phyloP scores from a whole-genome alignment of 23 tunicate species.

The Trididemnum miniatum region DNA sequence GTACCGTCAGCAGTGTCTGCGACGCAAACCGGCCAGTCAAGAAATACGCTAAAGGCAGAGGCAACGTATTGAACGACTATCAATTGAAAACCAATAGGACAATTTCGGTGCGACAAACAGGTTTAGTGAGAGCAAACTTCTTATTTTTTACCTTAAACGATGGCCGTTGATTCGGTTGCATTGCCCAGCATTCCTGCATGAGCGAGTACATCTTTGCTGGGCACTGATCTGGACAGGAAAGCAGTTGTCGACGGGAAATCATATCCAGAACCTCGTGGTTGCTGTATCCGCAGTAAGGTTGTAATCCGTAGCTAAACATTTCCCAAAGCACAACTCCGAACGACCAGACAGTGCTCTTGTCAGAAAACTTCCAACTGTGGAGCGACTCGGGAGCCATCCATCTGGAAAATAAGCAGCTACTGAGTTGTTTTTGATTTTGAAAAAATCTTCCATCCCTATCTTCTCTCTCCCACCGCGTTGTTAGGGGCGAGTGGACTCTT shows the following conservation, averaged over 20 bases:
- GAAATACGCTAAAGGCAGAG: no score
- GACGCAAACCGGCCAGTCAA: no score
- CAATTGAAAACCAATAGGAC: no score
- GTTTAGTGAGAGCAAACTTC: no score
- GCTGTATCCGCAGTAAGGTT: conserved; percentile 94
- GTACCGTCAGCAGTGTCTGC: no score
- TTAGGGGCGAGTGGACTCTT: no score
- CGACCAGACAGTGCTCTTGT: conserved; percentile 85
- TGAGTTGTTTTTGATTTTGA: no score
- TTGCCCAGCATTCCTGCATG: conserved; percentile 91
- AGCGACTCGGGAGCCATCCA: conserved; percentile 96
- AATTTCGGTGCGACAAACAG: no score
- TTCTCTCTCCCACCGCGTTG: no score
- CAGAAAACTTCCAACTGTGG: conserved; percentile 63
- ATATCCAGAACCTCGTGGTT: conserved; percentile 95
- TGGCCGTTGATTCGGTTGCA: conserved; percentile 55
- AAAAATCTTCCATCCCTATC: no score
- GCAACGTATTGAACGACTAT: no score
- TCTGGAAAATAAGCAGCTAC: conserved; percentile 41
- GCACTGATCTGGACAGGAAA: conserved; percentile 92
- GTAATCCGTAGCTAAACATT: conserved; percentile 77
- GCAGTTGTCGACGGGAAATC: conserved; percentile 70
- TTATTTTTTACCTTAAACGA: conserved; percentile 73
- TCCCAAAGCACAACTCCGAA: conserved; percentile 94
- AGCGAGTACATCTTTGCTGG: conserved; percentile 87